These are phyloP conservation scores for Planiliza haematocheilus DNA, from an alignment of 2,113 vertebrate genomes.

Conservation along the genomic window DNA sequence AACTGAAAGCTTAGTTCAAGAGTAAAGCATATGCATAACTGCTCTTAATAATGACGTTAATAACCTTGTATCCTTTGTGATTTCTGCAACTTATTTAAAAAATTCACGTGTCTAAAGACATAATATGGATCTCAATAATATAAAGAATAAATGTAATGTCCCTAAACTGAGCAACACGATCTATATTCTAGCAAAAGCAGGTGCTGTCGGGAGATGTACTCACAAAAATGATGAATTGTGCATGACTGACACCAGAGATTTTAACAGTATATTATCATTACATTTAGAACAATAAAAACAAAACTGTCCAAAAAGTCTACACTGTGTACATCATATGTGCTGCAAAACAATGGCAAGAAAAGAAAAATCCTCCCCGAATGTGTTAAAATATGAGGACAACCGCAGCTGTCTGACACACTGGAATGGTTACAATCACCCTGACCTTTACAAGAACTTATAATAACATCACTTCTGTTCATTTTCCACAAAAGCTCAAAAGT, in stretches of 20 bases:
- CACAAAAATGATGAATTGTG: not conserved
- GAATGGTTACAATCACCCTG: not conserved
- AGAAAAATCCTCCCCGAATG: not conserved
- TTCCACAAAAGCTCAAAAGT: too few relatives aligned
- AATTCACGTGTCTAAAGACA: too few relatives aligned
- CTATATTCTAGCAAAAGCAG: too few relatives aligned
- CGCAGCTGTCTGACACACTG: not conserved
- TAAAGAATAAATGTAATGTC: too few relatives aligned
- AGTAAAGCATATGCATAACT: not conserved
- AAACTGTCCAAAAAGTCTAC: not conserved
- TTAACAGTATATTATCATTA: not conserved
- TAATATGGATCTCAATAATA: too few relatives aligned
- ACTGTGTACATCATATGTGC: not conserved
- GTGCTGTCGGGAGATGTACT: too few relatives aligned
- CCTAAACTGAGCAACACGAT: too few relatives aligned
- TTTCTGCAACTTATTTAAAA: too few relatives aligned
- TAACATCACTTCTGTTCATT: not conserved
- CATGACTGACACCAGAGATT: not conserved
- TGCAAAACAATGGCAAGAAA: not conserved
- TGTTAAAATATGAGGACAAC: not conserved
- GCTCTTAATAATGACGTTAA: not conserved
- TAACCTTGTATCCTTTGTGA: too few relatives aligned
- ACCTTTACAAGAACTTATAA: not conserved
- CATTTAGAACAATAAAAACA: not conserved
- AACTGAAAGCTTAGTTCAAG: conserved; percentile 9